Evolutionary conservation across 1,140 invertebrate genomes (phyloP).

Genomic region (Hirudo medicinalis): DNA sequence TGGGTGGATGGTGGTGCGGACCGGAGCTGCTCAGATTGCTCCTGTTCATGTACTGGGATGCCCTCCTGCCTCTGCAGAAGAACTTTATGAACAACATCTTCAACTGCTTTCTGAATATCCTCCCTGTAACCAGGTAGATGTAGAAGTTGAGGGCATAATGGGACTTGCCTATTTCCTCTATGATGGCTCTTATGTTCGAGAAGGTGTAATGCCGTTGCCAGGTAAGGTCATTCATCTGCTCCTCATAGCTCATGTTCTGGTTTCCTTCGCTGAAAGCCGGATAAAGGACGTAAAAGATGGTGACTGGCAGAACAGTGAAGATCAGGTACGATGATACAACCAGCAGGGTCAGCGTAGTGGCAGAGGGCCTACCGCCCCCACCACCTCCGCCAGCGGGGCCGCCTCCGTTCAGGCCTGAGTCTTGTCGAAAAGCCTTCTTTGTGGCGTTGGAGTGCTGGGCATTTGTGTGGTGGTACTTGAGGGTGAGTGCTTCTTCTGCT

Average conservation of each 20-base stretch:
- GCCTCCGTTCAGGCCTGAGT: no score
- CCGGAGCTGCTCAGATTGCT: conserved; percentile 3
- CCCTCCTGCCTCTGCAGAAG: conserved; percentile 4
- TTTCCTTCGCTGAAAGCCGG: conserved; percentile 26
- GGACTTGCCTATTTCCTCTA: conserved; percentile 34
- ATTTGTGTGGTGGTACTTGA: background rate
- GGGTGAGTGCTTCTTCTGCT: conserved; percentile 26
- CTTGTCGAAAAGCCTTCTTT: no score
- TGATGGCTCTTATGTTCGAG: conserved; percentile 29
- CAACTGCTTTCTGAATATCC: conserved; percentile 32
- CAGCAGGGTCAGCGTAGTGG: conserved; percentile 35
- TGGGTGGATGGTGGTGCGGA: conserved; percentile 12
- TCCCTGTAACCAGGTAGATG: conserved; percentile 37
- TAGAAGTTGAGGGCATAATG: conserved; percentile 39
- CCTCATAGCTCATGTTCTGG: conserved; percentile 15
- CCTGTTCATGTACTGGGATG: background rate
- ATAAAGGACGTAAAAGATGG: conserved; percentile 34
- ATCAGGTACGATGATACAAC: conserved; percentile 39
- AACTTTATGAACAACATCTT: conserved; percentile 25
- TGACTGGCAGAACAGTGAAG: conserved; percentile 35
- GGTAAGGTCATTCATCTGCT: conserved; percentile 26
- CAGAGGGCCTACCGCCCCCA: conserved; percentile 23
- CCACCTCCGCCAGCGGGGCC: background rate
- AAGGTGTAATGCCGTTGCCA: conserved; percentile 34
- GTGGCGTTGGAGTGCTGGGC: no score